Evolutionary conservation across 2,888 invertebrate species (phyloP), one percentile per base, ranked within the genome.

Genomic region (Papilio elwesi): DNA sequence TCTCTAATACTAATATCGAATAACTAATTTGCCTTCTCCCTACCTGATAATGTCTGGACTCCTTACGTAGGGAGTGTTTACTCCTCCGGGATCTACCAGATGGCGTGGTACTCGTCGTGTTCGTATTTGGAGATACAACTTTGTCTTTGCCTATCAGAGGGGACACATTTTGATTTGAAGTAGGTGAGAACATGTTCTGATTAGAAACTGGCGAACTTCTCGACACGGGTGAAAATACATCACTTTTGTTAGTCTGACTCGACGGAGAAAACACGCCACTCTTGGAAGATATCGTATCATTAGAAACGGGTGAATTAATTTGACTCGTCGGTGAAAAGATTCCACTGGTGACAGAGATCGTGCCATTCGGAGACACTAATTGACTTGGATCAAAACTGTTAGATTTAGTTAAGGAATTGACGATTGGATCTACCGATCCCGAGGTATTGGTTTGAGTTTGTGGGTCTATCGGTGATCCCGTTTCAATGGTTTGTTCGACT

Each of bases 1-100:
- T 70, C 13, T 68, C n/a, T 66, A 26, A 26, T 26, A 26, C 53
- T 70, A 66, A 53, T 73, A 59, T 65, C 47, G 26, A 64, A 15
- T 59, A 65, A 13, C 75, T 76, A 69, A 43, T 63, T 59, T 66
- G 65, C 52, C 26, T 72, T 75, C 76, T 75, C 76, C 85, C 87
- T 93, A 95, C 95, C 94, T 96, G 96, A 87, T 96, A 96, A 89
- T 96, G 96, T 83, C 94, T 95, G 79, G 96, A 96, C 84, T 95
- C 94, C 91, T 96, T 96, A 82, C 95, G 94, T 76, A 92, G 91
- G 77, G 94, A 93, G 83, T 95, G 94, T 82, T 94, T 94, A 86
- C 94, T 93, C 84, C 94, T 90, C 78, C 94, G 92, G 72, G 94
- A 94, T 87, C 94, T 89, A 85, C 94, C 94, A 78, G 95, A 94